Evolutionary conservation across 2,113 vertebrate genomes (phyloP).

Genomic region (Cyprinodon tularosa): DNA sequence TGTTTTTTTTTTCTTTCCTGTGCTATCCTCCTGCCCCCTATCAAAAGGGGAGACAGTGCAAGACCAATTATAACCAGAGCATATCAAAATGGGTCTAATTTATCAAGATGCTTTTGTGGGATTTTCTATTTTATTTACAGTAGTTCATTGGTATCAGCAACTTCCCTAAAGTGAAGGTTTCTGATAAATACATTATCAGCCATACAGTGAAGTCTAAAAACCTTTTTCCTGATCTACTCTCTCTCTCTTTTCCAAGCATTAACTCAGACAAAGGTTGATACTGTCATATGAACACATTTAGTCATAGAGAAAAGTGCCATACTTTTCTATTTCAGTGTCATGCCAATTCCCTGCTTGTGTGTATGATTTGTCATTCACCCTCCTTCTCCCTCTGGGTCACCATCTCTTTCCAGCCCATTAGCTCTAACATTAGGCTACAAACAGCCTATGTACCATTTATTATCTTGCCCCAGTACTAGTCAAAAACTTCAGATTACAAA

Average conservation of each 20-base stretch:
- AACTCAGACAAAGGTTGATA: neutral
- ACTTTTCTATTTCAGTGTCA: conserved; percentile 16
- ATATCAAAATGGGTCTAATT: neutral
- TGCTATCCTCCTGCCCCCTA: neutral
- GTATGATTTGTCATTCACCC: conserved; percentile 27
- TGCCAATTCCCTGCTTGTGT: conserved; percentile 18
- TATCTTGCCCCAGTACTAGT: conserved; percentile 28
- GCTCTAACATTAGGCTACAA: conserved; percentile 54
- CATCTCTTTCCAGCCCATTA: conserved; percentile 54
- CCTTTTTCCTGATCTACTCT: neutral
- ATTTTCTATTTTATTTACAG: conserved; percentile 18
- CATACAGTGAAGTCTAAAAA: conserved; percentile 5
- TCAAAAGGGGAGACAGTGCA: neutral
- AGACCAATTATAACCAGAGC: neutral
- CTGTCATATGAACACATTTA: neutral
- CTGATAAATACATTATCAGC: conserved; percentile 24
- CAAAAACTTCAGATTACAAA: conserved; percentile 4
- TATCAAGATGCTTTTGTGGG: conserved; percentile 16
- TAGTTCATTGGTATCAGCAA: neutral
- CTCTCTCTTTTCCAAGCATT: neutral
- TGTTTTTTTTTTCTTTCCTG: neutral
- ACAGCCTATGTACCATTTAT: conserved; percentile 39
- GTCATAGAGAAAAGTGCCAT: neutral
- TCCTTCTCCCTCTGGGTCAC: conserved; percentile 2
- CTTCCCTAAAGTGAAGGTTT: conserved; percentile 19